Conservation (phyloP, 2,888 invertebrate species). For the Tineola bisselliella region DNA sequence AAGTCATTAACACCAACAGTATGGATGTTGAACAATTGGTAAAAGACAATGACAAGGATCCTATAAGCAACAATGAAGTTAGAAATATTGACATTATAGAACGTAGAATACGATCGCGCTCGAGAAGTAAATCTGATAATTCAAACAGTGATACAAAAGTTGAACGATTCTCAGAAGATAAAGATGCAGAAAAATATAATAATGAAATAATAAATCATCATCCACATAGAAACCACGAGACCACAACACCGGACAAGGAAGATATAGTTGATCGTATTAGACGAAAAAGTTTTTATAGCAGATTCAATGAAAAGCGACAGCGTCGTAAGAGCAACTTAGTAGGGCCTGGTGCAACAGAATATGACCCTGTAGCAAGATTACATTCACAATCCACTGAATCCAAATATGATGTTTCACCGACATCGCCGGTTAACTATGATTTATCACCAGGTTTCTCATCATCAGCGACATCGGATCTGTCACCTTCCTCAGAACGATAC, state of each 20-base stretch:
- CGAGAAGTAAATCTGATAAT: slow-evolving; percentile 50
- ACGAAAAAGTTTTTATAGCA: slow-evolving; percentile 87
- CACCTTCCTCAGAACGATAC: slow-evolving; percentile 50
- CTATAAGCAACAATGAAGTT: slow-evolving; percentile 25
- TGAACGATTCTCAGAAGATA: slow-evolving; percentile 39
- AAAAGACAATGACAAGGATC: slow-evolving; percentile 24
- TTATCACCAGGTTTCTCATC: slow-evolving; percentile 53
- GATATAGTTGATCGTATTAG: slow-evolving; percentile 87
- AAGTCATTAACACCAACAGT: slow-evolving; percentile 44
- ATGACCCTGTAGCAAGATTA: slow-evolving; percentile 58
- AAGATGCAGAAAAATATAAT: slow-evolving; percentile 29
- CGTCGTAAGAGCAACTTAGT: slow-evolving; percentile 75
- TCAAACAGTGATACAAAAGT: slow-evolving; percentile 63
- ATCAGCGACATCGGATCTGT: slow-evolving; percentile 46
- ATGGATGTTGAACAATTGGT: slow-evolving; percentile 37
- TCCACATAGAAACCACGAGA: slow-evolving; percentile 52
- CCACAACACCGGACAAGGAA: slow-evolving; percentile 66
- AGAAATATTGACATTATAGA: slow-evolving; percentile 21
- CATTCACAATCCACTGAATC: slow-evolving; percentile 42
- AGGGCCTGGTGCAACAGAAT: slow-evolving; percentile 69
- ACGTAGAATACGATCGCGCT: slow-evolving; percentile 34
- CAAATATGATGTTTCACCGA: slow-evolving; percentile 47
- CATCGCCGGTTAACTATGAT: slow-evolving; percentile 47
- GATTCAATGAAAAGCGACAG: slow-evolving; percentile 86
- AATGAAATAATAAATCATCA: slow-evolving; percentile 34